Conservation (phyloP, 92 coral and sea anemone species). For the Hydrozoanthus gracilis region DNA sequence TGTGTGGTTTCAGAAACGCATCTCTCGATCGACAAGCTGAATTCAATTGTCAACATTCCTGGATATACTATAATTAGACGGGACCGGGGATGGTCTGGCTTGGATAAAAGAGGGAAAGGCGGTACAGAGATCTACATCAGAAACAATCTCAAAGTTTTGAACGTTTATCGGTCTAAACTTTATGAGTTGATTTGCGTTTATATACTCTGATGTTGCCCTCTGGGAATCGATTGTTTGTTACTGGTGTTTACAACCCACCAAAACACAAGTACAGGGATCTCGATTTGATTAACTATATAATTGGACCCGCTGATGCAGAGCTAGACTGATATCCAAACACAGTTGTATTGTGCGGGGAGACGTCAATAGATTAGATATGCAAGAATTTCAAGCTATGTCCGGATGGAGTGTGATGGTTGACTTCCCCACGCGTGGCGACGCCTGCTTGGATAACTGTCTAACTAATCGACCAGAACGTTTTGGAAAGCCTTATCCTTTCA, state of each 20-base stretch:
- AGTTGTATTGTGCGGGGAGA: no score
- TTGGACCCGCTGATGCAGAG: no score
- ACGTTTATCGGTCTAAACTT: neutral
- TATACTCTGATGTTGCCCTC: constrained; percentile 42
- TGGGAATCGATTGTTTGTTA: constrained; percentile 24
- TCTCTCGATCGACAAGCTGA: neutral
- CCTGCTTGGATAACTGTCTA: no score
- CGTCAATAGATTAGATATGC: no score
- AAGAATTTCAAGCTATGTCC: no score
- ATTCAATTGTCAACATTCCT: neutral
- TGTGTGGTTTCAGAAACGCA: neutral
- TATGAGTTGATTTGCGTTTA: constrained; percentile 33
- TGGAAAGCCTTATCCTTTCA: no score
- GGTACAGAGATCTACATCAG: constrained; percentile 35
- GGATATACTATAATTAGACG: neutral
- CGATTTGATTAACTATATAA: no score
- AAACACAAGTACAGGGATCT: constrained; percentile 25
- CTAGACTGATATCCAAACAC: no score
- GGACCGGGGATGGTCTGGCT: neutral
- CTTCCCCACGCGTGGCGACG: no score
- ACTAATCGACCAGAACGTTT: no score
- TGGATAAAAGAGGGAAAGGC: constrained; percentile 25
- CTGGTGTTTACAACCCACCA: constrained; percentile 43
- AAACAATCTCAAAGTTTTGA: constrained; percentile 21
- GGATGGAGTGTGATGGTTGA: no score